Evolutionary conservation across 2,113 vertebrate genomes (phyloP).

Genomic region (Hippocampus abdominalis): DNA sequence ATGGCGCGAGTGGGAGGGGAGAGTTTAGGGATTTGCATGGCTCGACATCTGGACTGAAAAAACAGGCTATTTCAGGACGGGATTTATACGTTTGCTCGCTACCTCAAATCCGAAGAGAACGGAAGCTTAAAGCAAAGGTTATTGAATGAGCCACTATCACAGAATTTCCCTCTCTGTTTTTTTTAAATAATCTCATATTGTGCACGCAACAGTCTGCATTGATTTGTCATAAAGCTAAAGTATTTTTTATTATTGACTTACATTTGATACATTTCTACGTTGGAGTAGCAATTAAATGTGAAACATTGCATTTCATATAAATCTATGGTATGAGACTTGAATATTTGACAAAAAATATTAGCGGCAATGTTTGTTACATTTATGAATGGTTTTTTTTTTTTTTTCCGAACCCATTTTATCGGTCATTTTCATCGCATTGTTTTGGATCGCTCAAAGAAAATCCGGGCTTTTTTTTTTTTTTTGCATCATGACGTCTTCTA

Average conservation of each 20-base stretch:
- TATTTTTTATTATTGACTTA: background rate
- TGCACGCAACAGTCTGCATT: constrained; percentile 5
- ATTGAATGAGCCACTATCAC: constrained; percentile 48
- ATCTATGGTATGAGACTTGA: background rate
- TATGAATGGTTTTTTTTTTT: background rate
- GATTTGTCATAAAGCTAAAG: background rate
- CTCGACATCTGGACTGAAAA: constrained; percentile 73
- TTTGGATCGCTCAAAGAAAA: too few relatives aligned
- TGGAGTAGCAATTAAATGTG: background rate
- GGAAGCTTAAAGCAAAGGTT: constrained; percentile 50
- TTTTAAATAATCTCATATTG: constrained; percentile 26
- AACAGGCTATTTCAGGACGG: constrained; percentile 73
- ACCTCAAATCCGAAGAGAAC: constrained; percentile 68
- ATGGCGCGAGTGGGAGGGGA: constrained; percentile 60
- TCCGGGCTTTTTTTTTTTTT: too few relatives aligned
- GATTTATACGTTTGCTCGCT: constrained; percentile 73
- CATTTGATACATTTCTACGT: background rate
- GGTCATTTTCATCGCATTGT: too few relatives aligned
- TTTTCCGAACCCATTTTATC: background rate
- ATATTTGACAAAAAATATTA: background rate
- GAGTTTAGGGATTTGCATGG: constrained; percentile 71
- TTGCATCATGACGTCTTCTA: too few relatives aligned
- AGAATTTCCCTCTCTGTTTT: constrained; percentile 46
- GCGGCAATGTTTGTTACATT: too few relatives aligned
- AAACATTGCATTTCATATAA: background rate